Base-by-base conservation (phyloP, 2,113 vertebrate species). In the Dromiciops gliroides region DNA sequence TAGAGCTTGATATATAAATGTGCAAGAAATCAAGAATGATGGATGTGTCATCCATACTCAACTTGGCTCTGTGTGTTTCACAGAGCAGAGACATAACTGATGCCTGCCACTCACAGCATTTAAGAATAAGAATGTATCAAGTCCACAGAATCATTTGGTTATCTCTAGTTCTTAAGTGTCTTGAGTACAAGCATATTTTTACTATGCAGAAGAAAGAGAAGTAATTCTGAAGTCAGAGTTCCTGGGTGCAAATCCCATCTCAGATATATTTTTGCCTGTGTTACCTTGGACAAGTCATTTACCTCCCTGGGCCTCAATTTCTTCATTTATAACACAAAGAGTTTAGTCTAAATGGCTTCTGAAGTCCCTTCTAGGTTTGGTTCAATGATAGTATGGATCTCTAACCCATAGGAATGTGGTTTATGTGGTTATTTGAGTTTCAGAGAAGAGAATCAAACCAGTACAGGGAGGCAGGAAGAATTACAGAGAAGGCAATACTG, bases 371-470 rank as follows among this genome's bases (percentile, higher is more conserved):
- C 60, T 9, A 67, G 31, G 12, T 67, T 3, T 47, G 24, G 16
- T 11, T 19, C 31, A 51, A 24, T 28, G 37, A 75, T 25, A 56
- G 47, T 28, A n/a, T 67, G 28, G 0, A 47, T 16, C 2, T 92
- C 67, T 95, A 8, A 0, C 24, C 25, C 22, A 1, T 48, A 49
- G 50, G 88, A 26, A 49, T 60, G 49, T 60, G n/a, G n/a, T n/a
- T n/a, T n/a, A n/a, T n/a, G 31, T 92, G 56, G 67, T 48, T 75
- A 95, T 93, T 75, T 93, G 94, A 97, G 93, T 94, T 53, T 92
- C 83, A 93, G 91, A 96, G 9, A 48, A 94, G 49, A 93, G 91
- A 31, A 22, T 8, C 11, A 89, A 14, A 53, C 25, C 89, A 92
- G 93, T 89, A 95, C 89, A 51, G 8, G n/a, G 16, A 83, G 67